Base-by-base conservation (phyloP, 2,888 invertebrate species). In the Margaritifera margaritifera region DNA sequence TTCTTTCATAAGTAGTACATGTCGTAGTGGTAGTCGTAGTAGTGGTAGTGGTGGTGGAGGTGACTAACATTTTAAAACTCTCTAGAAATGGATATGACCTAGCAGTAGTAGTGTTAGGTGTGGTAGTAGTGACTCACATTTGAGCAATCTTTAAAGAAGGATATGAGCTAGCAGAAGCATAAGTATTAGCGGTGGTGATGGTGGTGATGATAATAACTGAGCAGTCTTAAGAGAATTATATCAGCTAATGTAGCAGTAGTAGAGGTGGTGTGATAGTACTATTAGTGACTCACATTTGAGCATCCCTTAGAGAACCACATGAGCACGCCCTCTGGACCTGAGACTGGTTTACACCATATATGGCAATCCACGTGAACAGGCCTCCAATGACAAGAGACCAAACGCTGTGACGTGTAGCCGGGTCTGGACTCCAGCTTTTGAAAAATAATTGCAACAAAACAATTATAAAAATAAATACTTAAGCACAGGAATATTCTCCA, bases 261-360 rank as follows among this genome's bases (percentile, higher is more conserved):
- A 97, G 96, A 0, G 97, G 95, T 90, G 98, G 98, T 90, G 42
- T 42, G 42, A 42, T 15, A 0, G 2, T 42, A 18, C 56, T 22
- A 25, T 56, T 25, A 4, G 4, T 11, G 22, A 72, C 86, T 83
- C 78, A 89, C 89, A 87, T 62, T 69, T 87, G 85, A 6, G 94
- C 94, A 91, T 96, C 95, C 19, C 93, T 92, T 78, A 96, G 93
- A 53, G 92, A 93, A 85, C 95, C 94, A 4, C 97, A 94, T 0
- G 96, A 95, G 74, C 97, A 92, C 87, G 96, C 96, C 89, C 98
- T 95, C 90, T 98, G 98, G 51, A 98, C 94, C 68, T 97, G 96
- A 0, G 97, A 95, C 90, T 98, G 98, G 90, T 97, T 97, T 53
- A 96, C 95, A 86, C 96, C 96, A 90, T 96, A 97, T 92, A 97